phyloP scores from a whole-genome alignment of 2,888 invertebrate genomes.

The Drosophila robusta region DNA sequence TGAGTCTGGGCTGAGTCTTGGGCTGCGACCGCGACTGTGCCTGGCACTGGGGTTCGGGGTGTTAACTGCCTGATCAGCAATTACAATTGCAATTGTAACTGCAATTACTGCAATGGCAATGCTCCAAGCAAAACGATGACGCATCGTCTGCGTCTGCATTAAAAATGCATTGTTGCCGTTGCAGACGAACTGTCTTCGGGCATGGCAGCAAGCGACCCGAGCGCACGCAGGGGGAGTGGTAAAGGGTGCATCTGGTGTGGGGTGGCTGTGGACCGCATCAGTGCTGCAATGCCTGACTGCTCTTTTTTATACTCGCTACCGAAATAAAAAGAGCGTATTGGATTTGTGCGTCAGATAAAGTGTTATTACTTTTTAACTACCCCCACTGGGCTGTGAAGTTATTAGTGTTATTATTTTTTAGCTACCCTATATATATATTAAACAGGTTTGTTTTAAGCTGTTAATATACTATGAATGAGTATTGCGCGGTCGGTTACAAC shows the following conservation, averaged over 20 bases:
- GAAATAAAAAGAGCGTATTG: too few species aligned
- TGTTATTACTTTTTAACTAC: too few species aligned
- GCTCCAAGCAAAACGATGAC: constrained; percentile 61
- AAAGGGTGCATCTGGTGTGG: neutral
- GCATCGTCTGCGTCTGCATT: constrained; percentile 77
- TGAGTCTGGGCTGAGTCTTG: constrained; percentile 2
- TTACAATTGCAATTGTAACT: constrained; percentile 48
- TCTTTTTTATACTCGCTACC: constrained; percentile 1
- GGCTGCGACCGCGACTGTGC: constrained; percentile 10
- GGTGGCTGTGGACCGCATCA: constrained; percentile 7
- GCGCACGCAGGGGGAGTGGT: neutral
- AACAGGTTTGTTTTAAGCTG: too few species aligned
- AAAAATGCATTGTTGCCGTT: constrained; percentile 63
- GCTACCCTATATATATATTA: too few species aligned
- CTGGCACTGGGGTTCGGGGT: constrained; percentile 35
- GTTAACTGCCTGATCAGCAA: constrained; percentile 75
- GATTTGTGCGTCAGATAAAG: too few species aligned
- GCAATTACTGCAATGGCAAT: constrained; percentile 48
- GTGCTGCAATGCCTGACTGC: constrained; percentile 11
- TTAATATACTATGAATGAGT: too few species aligned
- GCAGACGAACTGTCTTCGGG: constrained; percentile 68
- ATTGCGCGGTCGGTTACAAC: too few species aligned
- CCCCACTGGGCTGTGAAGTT: too few species aligned
- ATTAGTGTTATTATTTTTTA: too few species aligned
- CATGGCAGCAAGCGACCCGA: constrained; percentile 34